Conservation (phyloP, 2,888 invertebrate genomes). For the Lithosia quadra region DNA sequence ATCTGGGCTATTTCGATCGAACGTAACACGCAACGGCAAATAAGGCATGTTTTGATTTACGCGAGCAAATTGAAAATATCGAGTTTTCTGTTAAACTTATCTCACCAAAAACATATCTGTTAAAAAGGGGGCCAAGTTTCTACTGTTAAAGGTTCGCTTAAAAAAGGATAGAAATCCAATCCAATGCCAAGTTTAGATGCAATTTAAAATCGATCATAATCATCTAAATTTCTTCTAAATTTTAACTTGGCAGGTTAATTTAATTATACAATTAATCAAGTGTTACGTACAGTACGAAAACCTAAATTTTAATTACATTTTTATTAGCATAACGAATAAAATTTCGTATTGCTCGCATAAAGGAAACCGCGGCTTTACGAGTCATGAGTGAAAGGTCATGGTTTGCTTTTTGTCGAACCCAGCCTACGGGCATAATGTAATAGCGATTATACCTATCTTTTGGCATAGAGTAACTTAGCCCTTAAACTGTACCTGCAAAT, state of each 20-base stretch:
- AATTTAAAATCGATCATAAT: too few relatives aligned
- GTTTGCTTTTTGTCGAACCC: constrained; percentile 11
- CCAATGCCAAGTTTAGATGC: too few relatives aligned
- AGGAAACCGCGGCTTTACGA: constrained; percentile 4
- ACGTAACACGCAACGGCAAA: neutral
- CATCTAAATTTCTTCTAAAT: too few relatives aligned
- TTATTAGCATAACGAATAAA: neutral
- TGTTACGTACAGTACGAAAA: too few relatives aligned
- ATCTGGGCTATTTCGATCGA: neutral
- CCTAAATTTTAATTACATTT: too few relatives aligned
- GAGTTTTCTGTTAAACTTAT: too few relatives aligned
- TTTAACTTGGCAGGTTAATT: too few relatives aligned
- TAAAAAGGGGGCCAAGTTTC: too few relatives aligned
- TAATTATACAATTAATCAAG: too few relatives aligned
- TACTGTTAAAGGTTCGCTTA: too few relatives aligned
- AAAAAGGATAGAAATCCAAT: too few relatives aligned
- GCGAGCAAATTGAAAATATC: neutral
- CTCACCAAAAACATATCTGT: too few relatives aligned
- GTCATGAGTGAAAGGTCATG: constrained; percentile 3
- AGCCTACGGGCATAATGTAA: neutral
- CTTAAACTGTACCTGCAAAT: neutral
- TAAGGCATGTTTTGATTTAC: neutral
- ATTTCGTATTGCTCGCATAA: constrained; percentile 11
- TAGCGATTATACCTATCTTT: neutral
- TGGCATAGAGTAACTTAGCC: neutral